Evolutionary conservation across 2,113 vertebrate genomes (phyloP).

Genomic region (Pungitius pungitius): DNA sequence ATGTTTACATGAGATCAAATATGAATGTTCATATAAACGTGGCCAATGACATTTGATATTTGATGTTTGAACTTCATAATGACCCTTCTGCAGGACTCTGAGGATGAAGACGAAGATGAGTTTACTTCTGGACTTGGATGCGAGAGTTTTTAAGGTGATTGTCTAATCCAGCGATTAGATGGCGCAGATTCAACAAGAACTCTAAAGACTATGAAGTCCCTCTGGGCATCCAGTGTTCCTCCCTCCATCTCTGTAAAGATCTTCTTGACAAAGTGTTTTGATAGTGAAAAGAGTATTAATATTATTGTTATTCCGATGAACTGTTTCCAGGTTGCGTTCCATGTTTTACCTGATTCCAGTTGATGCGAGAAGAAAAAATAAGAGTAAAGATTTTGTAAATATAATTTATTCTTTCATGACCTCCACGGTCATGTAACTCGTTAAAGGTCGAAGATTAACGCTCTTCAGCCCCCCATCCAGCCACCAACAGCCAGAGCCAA

Average conservation of each 20-base stretch:
- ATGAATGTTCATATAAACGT: background rate
- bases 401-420: conserved; percentile 79
- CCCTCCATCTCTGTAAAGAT: conserved; percentile 49
- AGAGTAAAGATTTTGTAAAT: conserved; percentile 79
- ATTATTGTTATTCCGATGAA: conserved; percentile 41
- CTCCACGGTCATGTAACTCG: conserved; percentile 65
- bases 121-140: background rate
- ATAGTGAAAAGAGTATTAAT: conserved; percentile 61
- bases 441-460: conserved; percentile 46
- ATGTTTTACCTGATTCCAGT: conserved; percentile 75
- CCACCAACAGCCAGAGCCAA: conserved; percentile 30
- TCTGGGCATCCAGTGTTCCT: conserved; percentile 43
- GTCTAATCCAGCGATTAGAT: conserved; percentile 41
- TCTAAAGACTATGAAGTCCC: conserved; percentile 21
- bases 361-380: conserved; percentile 64
- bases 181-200: conserved; percentile 8
- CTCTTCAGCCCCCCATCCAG: conserved; percentile 7
- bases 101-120: background rate
- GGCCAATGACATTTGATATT: background rate
- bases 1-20: background rate
- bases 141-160: conserved; percentile 1
- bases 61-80: background rate
- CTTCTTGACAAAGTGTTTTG: conserved; percentile 70
- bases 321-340: conserved; percentile 68
- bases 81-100: background rate